A percentile compares a stretch with the other conserved stretches of the same genome.
Evolutionary conservation across 2,797 vertebrate genomes (phyloP).

Genomic region (Pangasius djambal): DNA sequence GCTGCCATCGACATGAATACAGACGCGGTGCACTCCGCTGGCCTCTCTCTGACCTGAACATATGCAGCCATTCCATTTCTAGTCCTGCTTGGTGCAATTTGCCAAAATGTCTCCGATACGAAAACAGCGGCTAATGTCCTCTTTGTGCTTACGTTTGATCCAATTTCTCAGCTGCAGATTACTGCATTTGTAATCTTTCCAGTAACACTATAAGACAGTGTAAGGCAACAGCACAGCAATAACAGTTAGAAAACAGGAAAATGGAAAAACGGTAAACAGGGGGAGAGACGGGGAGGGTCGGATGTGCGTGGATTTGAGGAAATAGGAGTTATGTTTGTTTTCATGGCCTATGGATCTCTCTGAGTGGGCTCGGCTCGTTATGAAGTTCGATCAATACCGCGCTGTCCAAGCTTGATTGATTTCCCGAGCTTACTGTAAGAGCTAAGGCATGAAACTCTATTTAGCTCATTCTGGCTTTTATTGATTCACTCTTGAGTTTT

Average conservation of each 20-base stretch:
- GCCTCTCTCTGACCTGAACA: slow-evolving; percentile 45
- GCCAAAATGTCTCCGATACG: background rate
- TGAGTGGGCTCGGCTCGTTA: slow-evolving; percentile 34
- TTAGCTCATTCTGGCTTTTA: slow-evolving; percentile 45
- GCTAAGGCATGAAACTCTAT: slow-evolving; percentile 50
- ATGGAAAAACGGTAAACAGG: background rate
- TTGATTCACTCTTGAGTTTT: slow-evolving; percentile 49
- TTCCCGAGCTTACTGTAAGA: slow-evolving; percentile 50
- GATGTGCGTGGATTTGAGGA: background rate
- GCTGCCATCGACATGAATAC: slow-evolving; percentile 22
- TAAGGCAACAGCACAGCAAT: background rate
- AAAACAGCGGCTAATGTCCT: background rate
- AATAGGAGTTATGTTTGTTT: slow-evolving; percentile 32
- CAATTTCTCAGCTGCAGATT: background rate
- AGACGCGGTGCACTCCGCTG: slow-evolving; percentile 15
- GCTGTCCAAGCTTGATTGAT: slow-evolving; percentile 51
- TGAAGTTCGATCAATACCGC: slow-evolving; percentile 42
- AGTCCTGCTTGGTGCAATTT: background rate
- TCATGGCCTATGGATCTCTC: slow-evolving; percentile 4
- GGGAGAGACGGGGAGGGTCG: background rate
- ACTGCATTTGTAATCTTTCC: background rate
- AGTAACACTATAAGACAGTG: too few species aligned
- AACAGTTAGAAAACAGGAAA: background rate
- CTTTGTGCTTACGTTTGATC: slow-evolving; percentile 4
- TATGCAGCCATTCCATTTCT: slow-evolving; percentile 32